phyloP scores from a whole-genome alignment of 2,113 vertebrate species.

The Numida meleagris region DNA sequence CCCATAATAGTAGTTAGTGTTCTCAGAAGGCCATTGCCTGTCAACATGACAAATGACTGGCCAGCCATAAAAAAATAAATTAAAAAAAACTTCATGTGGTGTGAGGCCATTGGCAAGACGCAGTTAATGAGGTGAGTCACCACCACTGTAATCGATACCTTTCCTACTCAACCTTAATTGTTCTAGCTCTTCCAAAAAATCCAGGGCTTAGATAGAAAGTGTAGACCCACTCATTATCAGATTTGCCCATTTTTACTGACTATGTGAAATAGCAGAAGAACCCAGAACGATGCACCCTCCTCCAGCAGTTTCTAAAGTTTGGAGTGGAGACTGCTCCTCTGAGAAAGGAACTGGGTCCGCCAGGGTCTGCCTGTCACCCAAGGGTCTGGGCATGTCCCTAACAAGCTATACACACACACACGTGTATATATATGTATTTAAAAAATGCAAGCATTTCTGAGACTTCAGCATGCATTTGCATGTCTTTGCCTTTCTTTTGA shows the following conservation, averaged over 20 bases:
- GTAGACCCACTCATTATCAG: neutral
- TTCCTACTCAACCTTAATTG: neutral
- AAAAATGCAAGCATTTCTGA: neutral
- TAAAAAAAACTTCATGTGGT: neutral
- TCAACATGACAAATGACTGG: conserved; percentile 38
- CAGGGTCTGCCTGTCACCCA: neutral
- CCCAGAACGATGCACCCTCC: rapidly evolving
- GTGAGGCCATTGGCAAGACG: neutral
- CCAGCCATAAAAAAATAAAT: conserved; percentile 34
- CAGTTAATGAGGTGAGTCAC: conserved; percentile 1
- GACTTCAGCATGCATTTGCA: neutral
- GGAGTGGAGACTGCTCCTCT: neutral
- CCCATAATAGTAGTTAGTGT: neutral
- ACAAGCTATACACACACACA: neutral
- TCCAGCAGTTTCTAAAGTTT: neutral
- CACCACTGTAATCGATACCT: neutral
- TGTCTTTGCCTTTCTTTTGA: neutral
- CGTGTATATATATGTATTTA: rapidly evolving
- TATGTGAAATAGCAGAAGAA: neutral
- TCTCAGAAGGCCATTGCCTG: conserved; percentile 21
- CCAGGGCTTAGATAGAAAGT: neutral
- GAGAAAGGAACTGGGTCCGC: neutral
- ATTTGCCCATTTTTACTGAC: rapidly evolving
- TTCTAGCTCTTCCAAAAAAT: conserved; percentile 3
- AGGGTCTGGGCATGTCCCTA: rapidly evolving